These are phyloP conservation scores for Cryptomyrus ogoouensis DNA, from an alignment of 2,113 vertebrate species.

Conservation along the genomic window DNA sequence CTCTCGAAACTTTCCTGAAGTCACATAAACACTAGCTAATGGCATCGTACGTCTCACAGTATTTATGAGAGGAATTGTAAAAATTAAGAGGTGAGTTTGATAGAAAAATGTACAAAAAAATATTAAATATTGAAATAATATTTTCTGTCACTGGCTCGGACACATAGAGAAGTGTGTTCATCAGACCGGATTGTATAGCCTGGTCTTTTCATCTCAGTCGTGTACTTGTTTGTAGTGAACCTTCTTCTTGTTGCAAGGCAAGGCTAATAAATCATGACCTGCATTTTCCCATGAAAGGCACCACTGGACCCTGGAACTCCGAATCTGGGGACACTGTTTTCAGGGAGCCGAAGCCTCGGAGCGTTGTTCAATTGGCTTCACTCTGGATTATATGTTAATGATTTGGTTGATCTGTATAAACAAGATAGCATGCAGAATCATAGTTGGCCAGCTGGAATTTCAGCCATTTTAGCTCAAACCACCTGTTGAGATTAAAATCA, in stretches of 20 bases:
- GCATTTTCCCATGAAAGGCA: not conserved
- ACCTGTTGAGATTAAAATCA: constrained; percentile 18
- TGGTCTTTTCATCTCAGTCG: not conserved
- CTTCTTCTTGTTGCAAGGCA: not conserved
- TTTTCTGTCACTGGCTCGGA: not conserved
- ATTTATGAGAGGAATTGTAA: not conserved
- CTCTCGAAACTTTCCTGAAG: not conserved
- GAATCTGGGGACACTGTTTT: not conserved
- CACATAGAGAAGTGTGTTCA: not conserved
- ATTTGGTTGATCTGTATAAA: constrained; percentile 7
- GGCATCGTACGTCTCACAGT: not conserved
- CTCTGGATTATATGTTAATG: not conserved
- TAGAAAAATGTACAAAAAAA: not conserved
- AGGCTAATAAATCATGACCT: not conserved
- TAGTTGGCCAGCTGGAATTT: not conserved
- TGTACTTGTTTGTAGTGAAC: not conserved
- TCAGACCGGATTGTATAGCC: not conserved
- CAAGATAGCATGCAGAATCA: constrained; percentile 9
- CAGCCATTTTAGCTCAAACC: constrained; percentile 3
- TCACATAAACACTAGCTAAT: not conserved
- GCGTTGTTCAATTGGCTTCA: not conserved
- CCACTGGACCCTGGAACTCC: not conserved
- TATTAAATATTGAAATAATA: not conserved
- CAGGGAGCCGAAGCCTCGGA: not conserved
- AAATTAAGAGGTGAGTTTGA: not conserved